Percentiles rank a stretch among this genome's conserved stretches.
phyloP scores from a whole-genome alignment of 2,888 invertebrate genomes.

The Oscheius sp. region DNA sequence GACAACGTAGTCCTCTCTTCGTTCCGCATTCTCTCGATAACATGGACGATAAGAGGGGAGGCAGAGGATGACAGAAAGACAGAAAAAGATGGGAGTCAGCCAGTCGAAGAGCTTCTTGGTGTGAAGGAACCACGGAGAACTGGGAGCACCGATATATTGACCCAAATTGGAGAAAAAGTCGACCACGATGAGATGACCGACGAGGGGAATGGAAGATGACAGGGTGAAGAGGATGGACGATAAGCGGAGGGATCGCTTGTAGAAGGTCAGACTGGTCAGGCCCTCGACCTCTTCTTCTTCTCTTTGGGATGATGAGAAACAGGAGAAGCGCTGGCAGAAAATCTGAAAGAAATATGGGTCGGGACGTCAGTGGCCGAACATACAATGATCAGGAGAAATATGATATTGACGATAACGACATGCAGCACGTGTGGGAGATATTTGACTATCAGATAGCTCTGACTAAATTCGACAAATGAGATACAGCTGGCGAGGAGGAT shows the following conservation, averaged over 20 bases:
- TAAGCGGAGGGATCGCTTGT: slow-evolving; percentile 1
- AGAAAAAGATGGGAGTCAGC: slow-evolving; percentile 7
- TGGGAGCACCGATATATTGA: background rate
- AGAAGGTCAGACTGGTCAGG: background rate
- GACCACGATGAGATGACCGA: background rate
- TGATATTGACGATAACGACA: background rate
- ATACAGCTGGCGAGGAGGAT: background rate
- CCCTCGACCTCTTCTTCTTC: slow-evolving; percentile 9
- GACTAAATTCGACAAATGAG: background rate
- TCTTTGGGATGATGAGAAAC: slow-evolving; percentile 4
- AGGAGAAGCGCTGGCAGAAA: slow-evolving; percentile 22
- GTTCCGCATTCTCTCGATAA: background rate
- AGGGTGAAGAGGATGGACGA: background rate
- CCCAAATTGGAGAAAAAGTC: slow-evolving; percentile 6
- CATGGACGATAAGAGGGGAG: slow-evolving; percentile 1
- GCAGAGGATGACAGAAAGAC: background rate
- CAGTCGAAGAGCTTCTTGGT: slow-evolving; percentile 7
- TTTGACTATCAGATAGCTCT: background rate
- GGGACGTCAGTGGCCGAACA: background rate
- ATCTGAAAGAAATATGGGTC: background rate
- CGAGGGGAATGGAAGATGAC: background rate
- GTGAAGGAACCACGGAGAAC: slow-evolving; percentile 4
- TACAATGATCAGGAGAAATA: background rate
- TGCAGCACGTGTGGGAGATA: background rate
- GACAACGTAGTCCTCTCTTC: background rate